Base-by-base conservation (phyloP, 2,797 vertebrate species). In the Enteromius mattozi region DNA sequence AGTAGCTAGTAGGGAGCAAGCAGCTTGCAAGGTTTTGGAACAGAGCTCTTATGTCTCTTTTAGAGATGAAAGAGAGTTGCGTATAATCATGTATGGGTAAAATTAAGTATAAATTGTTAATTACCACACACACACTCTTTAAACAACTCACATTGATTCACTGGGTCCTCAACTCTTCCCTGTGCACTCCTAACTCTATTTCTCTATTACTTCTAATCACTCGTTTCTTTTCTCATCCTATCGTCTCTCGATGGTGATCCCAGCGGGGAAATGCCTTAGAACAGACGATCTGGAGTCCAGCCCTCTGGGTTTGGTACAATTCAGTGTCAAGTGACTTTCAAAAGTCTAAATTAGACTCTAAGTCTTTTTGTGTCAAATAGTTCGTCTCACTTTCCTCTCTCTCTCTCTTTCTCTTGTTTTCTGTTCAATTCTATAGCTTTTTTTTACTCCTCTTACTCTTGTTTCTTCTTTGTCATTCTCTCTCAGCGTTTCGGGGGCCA, bases 401-500 rank as follows among this genome's bases (percentile, higher is more conserved):
- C 47, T 84, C 13, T 80, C 45, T 80, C 37, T 27, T 27, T 80
- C 40, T 69, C 69, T 80, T 69, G 42, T 27, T 70, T 66, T 70
- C 56, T 83, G 24, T 27, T 45, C n/a, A 69, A 33, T 66, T 63
- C 54, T 33, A 40, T 56, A 30, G 42, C 40, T 63, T 61, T n/a
- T n/a, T 35, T 70, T 83, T 70, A 54, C 90, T n/a, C 86, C 47
- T 91, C 77, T 90, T 68, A 71, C 16, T 85, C 35, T 78, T 78
- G 21, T 84, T 65, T 84, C 45, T 61, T 49, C 49, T 70, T 80
- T 87, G 27, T 72, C 59, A 13, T 66, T 89, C 82, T 86, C 76
- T 71, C 75, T 85, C 40, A 96, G 95, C 94, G 37, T 95, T 92
- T 93, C 94, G 92, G 87, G 91, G 89, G 0, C 45, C 93, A 80